A percentile compares a stretch with the other conserved stretches of the same genome.
Evolutionary conservation across 2,797 vertebrate species (phyloP).

Genomic region (Hydrolagus colliei): DNA sequence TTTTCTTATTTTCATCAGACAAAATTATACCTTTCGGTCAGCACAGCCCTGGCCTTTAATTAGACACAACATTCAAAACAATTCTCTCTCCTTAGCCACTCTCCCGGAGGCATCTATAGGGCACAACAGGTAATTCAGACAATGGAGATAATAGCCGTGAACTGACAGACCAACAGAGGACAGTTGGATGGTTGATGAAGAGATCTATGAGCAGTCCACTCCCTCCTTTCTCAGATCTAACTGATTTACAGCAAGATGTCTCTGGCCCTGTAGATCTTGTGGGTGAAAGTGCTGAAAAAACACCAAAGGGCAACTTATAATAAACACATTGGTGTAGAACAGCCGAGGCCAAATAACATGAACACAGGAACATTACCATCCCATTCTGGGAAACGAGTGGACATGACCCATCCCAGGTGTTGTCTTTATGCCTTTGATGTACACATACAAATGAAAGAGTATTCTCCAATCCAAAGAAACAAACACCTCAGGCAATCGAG

Average conservation of each 20-base stretch:
- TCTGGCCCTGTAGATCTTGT: neutral
- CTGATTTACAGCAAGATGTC: neutral
- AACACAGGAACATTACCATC: neutral
- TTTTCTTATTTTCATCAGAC: slow-evolving; percentile 12
- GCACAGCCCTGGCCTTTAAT: slow-evolving; percentile 8
- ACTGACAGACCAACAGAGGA: slow-evolving; percentile 6
- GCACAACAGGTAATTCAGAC: slow-evolving; percentile 5
- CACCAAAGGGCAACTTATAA: neutral
- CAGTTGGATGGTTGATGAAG: slow-evolving; percentile 19
- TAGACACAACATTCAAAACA: slow-evolving; percentile 22
- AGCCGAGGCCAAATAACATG: neutral
- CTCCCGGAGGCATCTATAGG: slow-evolving; percentile 5
- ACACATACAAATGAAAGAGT: neutral
- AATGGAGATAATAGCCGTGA: slow-evolving; percentile 17
- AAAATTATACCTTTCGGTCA: slow-evolving; percentile 26
- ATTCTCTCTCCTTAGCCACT: slow-evolving; percentile 23
- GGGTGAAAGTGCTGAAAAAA: neutral
- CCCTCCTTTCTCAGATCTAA: neutral
- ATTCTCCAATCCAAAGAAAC: neutral
- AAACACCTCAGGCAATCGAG: neutral
- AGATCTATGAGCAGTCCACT: neutral
- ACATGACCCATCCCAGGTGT: no score
- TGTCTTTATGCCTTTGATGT: no score
- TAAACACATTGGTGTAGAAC: no score
- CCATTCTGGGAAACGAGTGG: no score